phyloP scores from a whole-genome alignment of 2,113 vertebrate genomes.

The Sorex araneus region DNA sequence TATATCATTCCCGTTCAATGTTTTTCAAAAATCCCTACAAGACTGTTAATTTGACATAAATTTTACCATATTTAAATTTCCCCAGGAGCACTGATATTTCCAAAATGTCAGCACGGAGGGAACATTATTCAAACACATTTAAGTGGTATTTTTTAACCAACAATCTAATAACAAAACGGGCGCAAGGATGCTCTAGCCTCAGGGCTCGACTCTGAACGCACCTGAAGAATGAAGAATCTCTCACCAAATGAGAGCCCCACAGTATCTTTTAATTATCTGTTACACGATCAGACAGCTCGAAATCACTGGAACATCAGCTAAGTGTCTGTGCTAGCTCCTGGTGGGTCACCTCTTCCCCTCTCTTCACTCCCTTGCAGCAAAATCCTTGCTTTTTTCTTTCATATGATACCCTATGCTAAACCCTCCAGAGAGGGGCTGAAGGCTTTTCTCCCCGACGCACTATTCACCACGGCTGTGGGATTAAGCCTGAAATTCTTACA shows the following conservation, averaged over 20 bases:
- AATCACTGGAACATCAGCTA: neutral
- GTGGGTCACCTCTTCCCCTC: neutral
- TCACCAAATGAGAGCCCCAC: neutral
- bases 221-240: neutral
- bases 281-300: neutral
- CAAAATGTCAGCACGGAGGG: neutral
- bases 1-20: neutral
- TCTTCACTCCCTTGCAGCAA: neutral
- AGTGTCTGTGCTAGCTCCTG: no score
- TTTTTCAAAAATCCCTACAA: neutral
- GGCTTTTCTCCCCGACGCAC: no score
- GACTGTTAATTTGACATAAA: neutral
- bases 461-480: no score
- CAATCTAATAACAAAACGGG: neutral
- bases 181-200: neutral
- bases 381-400: neutral
- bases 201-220: neutral
- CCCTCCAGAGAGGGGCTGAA: no score
- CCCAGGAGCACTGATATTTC: neutral
- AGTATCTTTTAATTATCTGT: neutral
- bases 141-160: neutral
- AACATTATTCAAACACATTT: slow-evolving; percentile 17
- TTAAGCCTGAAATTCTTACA: neutral
- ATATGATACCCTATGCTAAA: neutral
- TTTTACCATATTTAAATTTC: neutral